Evolutionary conservation across 1,140 invertebrate genomes (phyloP).

Genomic region (Drosophila sproati): DNA sequence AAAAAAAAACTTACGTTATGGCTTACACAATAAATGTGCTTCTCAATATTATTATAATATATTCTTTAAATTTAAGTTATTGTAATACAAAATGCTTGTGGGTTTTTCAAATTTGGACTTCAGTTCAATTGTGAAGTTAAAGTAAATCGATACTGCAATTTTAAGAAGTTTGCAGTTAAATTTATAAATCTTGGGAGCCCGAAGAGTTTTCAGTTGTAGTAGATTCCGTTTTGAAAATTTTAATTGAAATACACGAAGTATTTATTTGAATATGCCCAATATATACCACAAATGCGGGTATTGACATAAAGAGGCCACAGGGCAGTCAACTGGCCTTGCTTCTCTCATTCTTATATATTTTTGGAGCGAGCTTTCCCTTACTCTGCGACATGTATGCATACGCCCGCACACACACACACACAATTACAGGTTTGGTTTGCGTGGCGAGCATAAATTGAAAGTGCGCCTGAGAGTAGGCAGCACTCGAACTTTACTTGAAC

Average conservation of each 20-base stretch:
- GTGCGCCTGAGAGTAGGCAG: conserved; percentile 37
- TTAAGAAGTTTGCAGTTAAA: too few species aligned
- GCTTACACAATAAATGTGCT: too few species aligned
- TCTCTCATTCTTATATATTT: conserved; percentile 17
- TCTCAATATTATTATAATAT: too few species aligned
- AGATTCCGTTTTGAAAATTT: too few species aligned
- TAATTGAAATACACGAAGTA: neutral
- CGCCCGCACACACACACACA: neutral
- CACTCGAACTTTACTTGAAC: conserved; percentile 28
- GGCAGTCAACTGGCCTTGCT: conserved; percentile 52
- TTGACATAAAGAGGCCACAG: conserved; percentile 14
- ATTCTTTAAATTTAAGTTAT: too few species aligned
- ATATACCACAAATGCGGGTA: conserved; percentile 1
- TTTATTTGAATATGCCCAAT: conserved; percentile 11
- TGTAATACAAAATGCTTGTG: neutral
- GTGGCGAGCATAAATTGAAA: conserved; percentile 18
- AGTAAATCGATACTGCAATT: too few species aligned
- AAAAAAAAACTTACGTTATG: too few species aligned
- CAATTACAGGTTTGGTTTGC: neutral
- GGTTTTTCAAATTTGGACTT: too few species aligned
- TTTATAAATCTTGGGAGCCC: too few species aligned
- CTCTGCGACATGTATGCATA: conserved; percentile 9
- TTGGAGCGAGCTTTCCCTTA: conserved; percentile 15
- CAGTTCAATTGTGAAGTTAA: too few species aligned
- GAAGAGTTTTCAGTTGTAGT: too few species aligned